Evolutionary conservation across 1,140 invertebrate genomes (phyloP).

Genomic region (Drosophila sp.): DNA sequence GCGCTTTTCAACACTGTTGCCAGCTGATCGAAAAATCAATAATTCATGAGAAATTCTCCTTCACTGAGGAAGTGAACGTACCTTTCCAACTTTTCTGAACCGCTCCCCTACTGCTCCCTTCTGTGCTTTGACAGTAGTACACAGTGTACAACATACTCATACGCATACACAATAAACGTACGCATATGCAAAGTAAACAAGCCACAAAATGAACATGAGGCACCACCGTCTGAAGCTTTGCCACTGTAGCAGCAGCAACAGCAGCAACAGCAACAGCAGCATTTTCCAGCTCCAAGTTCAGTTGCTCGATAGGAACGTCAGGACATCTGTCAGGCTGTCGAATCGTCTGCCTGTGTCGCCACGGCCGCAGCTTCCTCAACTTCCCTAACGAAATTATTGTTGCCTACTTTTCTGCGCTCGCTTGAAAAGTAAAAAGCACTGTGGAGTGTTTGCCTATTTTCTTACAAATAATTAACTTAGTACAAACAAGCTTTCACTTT

Average conservation of each 20-base stretch:
- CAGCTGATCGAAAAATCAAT: conserved; percentile 78
- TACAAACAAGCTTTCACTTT: too few relatives aligned
- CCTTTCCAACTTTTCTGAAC: background rate
- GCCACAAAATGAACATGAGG: conserved; percentile 77
- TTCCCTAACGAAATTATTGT: conserved; percentile 69
- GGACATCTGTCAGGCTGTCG: conserved; percentile 36
- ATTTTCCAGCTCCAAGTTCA: background rate
- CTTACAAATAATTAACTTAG: too few relatives aligned
- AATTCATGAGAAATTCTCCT: conserved; percentile 58
- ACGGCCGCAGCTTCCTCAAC: conserved; percentile 42
- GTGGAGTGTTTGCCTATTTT: too few relatives aligned
- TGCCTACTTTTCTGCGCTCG: conserved; percentile 52
- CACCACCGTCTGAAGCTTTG: conserved; percentile 33
- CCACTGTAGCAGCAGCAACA: background rate
- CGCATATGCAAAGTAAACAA: conserved; percentile 77
- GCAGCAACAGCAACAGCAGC: conserved; percentile 3
- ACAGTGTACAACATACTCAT: conserved; percentile 37
- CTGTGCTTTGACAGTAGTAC: conserved; percentile 21
- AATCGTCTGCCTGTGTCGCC: conserved; percentile 57
- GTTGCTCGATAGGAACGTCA: background rate
- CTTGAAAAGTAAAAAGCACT: background rate
- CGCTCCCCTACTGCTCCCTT: background rate
- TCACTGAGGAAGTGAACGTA: background rate
- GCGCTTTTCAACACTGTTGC: conserved; percentile 32
- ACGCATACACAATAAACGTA: conserved; percentile 39